Percentiles rank a stretch among this genome's conserved stretches.
phyloP scores from a whole-genome alignment of 2,888 invertebrate genomes.

The Mamestra brassicae region DNA sequence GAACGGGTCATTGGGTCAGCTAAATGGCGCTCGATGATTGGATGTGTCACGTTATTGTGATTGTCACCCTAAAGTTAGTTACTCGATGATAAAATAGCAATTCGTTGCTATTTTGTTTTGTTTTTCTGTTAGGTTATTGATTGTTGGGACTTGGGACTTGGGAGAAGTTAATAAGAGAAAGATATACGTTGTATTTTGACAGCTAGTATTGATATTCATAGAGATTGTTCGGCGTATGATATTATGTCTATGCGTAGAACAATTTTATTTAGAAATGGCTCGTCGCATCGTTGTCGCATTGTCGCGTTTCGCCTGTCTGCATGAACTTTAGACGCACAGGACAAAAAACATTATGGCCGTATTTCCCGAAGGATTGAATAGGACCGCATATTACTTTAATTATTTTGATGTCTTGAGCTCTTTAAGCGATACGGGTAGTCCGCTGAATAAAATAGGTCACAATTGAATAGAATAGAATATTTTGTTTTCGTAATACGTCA shows the following conservation, averaged over 20 bases:
- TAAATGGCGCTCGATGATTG: slow-evolving; percentile 60
- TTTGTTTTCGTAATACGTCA: too few relatives aligned
- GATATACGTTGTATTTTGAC: not conserved
- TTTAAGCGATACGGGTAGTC: too few relatives aligned
- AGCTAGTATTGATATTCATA: not conserved
- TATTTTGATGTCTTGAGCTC: too few relatives aligned
- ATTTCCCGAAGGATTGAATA: not conserved
- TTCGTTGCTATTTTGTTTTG: slow-evolving; percentile 24
- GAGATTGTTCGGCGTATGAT: not conserved
- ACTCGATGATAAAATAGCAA: slow-evolving; percentile 37
- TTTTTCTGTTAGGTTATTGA: slow-evolving; percentile 3
- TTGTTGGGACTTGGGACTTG: not conserved
- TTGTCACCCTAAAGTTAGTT: slow-evolving; percentile 56
- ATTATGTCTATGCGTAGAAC: not conserved
- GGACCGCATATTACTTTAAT: too few relatives aligned
- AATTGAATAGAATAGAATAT: too few relatives aligned
- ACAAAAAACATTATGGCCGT: not conserved
- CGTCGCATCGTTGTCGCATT: not conserved
- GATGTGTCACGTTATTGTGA: slow-evolving; percentile 58
- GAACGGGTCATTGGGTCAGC: slow-evolving; percentile 62
- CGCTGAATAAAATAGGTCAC: too few relatives aligned
- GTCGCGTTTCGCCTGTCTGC: not conserved
- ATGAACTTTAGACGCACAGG: not conserved
- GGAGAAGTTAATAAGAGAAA: not conserved
- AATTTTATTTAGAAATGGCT: too few relatives aligned